Evolutionary conservation across 2,888 invertebrate genomes (phyloP), one percentile per base, ranked within the genome.

Genomic region (Leptogaster cylindrica): DNA sequence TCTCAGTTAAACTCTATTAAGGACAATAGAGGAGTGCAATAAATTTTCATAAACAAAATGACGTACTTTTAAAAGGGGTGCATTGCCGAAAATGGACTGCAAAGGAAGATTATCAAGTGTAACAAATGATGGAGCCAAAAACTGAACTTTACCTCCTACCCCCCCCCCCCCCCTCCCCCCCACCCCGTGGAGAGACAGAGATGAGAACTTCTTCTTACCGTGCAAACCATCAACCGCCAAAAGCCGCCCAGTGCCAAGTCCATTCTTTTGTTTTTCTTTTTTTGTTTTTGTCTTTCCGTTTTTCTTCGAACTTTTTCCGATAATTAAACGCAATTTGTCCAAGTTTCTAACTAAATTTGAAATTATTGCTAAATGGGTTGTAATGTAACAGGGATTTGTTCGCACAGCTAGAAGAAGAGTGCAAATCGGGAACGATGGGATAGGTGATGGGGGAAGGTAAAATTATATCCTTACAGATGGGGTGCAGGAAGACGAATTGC

Each of bases 311-410:
- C 61, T 61, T 61, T 61, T 61, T 61, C n/a, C 61, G 61, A 61
- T 61, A 61, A 61, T 61, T 61, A 61, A 61, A 61, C 44, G 44
- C 61, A 61, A 61, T 61, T 61, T 61, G 61, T 61, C 28, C 41
- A 44, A 61, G 61, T 61, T 61, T 61, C 44, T 61, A 61, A 61
- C 61, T 61, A 61, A 61, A 61, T 61, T 61, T 61, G 61, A 44
- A 61, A 61, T 61, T 44, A 61, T 61, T 61, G 44, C 61, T 61
- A 61, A 61, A 61, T 44, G 61, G 61, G 44, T 44, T 61, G 41
- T 61, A 61, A 55, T 55, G 55, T 20, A 20, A 23, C 39, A 25
- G 36, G 36, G 55, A 55, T 55, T 55, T 55, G 20, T 18, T 20
- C 16, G 55, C 55, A n/a, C n/a, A n/a, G n/a, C n/a, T n/a, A n/a